Conservation (phyloP, 2,113 vertebrate genomes). For the Xenopus borealis region DNA sequence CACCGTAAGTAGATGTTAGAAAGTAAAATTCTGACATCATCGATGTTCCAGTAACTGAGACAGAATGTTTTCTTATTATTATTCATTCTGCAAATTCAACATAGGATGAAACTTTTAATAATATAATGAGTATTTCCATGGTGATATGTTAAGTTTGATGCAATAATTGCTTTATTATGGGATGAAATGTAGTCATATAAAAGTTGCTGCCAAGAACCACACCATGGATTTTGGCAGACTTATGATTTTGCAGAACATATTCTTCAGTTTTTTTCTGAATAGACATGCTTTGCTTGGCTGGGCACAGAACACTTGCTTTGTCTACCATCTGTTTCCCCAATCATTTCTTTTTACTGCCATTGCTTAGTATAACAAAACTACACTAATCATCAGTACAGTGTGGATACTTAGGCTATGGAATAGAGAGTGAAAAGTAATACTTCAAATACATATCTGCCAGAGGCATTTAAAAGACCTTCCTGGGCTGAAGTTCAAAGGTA, state of each 20-base stretch:
- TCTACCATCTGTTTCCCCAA: constrained; percentile 43
- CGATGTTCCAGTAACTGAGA: constrained; percentile 13
- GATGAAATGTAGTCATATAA: constrained; percentile 37
- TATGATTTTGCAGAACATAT: constrained; percentile 34
- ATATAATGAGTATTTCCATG: constrained; percentile 33
- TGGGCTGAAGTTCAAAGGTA: neutral
- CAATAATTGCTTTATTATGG: constrained; percentile 41
- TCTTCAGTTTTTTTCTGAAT: constrained; percentile 41
- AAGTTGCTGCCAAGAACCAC: constrained; percentile 37
- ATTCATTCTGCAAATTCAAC: constrained; percentile 9
- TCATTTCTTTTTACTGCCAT: constrained; percentile 21
- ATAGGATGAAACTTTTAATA: constrained; percentile 27
- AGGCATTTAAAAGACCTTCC: neutral
- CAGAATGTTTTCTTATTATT: neutral
- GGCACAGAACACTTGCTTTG: constrained; percentile 32
- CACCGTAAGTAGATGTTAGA: neutral
- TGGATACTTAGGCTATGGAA: constrained; percentile 15
- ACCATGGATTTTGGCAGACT: constrained; percentile 36
- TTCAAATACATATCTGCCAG: neutral
- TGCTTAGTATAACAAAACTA: constrained; percentile 26
- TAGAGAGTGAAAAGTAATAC: neutral
- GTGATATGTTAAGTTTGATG: constrained; percentile 24
- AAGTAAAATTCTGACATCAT: neutral
- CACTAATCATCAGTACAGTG: constrained; percentile 18
- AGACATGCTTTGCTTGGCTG: constrained; percentile 30